Conservation (phyloP, 2,113 vertebrate species). For the Nansenia antarctica region DNA sequence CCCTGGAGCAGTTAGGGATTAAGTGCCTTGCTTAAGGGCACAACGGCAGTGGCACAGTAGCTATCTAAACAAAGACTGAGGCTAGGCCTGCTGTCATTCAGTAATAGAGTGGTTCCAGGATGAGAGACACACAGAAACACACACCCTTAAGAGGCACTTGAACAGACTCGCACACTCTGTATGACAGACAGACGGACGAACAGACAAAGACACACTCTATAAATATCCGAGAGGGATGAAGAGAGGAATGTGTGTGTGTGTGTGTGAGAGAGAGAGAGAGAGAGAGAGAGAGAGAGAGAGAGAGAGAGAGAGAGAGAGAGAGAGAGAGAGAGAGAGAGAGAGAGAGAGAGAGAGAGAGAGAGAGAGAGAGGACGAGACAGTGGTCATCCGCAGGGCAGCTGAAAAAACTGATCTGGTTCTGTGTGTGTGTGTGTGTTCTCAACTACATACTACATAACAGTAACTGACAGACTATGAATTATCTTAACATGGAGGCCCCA, state of each 20-base stretch:
- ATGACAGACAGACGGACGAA: constrained; percentile 45
- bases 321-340: no score
- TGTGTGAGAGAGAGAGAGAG: no score
- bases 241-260: constrained; percentile 29
- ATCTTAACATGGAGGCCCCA: constrained; percentile 25
- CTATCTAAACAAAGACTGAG: constrained; percentile 1
- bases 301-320: no score
- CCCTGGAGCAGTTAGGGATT: no score
- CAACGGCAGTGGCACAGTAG: no score
- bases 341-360: neutral
- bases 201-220: constrained; percentile 48
- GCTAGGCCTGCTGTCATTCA: neutral
- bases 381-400: constrained; percentile 35
- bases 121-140: constrained; percentile 1
- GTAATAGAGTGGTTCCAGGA: neutral
- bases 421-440: neutral
- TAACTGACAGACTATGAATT: no score
- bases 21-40: no score
- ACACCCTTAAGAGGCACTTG: constrained; percentile 42
- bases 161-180: constrained; percentile 34
- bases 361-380: constrained; percentile 7
- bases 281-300: no score
- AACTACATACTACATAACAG: neutral
- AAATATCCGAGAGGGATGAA: constrained; percentile 50
- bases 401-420: constrained; percentile 9